A percentile compares a stretch with the other conserved stretches of the same genome.
phyloP scores from a whole-genome alignment of 2,113 vertebrate genomes.

The Catharus bicknelli region DNA sequence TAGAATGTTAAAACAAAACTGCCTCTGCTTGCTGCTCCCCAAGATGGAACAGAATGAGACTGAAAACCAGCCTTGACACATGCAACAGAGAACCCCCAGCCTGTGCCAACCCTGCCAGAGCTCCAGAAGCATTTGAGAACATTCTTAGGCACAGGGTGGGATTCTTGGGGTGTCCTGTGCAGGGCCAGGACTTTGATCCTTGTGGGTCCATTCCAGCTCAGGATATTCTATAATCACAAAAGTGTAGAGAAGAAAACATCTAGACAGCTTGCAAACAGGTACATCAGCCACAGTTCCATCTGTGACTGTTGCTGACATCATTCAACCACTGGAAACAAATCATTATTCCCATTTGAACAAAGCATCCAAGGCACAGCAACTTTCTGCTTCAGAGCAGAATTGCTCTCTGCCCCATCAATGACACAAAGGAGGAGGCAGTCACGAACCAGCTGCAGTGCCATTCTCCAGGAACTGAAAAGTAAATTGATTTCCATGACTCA shows the following conservation, averaged over 20 bases:
- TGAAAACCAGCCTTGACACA: not conserved
- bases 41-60: accelerated
- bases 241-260: not conserved
- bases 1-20: not conserved
- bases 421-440: not conserved
- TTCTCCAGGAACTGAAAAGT: not conserved
- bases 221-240: not conserved
- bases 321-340: not conserved
- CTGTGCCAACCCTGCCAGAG: not conserved
- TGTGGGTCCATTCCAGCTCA: not conserved
- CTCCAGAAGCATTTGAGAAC: not conserved
- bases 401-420: not conserved
- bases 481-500: not conserved
- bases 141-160: not conserved
- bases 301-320: not conserved
- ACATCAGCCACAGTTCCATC: not conserved
- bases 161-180: not conserved
- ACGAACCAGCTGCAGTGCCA: not conserved
- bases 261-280: not conserved
- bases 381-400: not conserved
- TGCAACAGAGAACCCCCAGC: not conserved
- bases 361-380: not conserved
- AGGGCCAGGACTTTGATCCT: not conserved
- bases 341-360: not conserved
- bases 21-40: not conserved